Conservation (phyloP, 2,113 vertebrate species). For the Cygnus atratus region DNA sequence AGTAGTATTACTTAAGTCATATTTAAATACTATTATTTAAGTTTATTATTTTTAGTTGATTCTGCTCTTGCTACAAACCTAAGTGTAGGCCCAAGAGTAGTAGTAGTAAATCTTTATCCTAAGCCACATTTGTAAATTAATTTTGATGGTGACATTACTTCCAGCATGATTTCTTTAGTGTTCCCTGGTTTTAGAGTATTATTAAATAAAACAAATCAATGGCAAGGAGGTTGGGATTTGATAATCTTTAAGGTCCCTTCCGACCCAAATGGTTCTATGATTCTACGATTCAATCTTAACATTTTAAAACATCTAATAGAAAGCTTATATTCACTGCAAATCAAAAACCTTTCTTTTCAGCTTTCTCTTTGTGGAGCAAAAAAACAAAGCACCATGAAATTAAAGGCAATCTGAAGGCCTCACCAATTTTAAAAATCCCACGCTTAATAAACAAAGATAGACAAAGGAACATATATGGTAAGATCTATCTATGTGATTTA, state of each 20-base stretch:
- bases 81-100: not conserved
- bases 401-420: not conserved
- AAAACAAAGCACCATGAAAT: not conserved
- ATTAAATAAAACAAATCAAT: not conserved
- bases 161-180: fast-evolving
- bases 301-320: not conserved
- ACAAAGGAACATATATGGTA: not conserved
- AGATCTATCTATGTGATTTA: not conserved
- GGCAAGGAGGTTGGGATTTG: not conserved
- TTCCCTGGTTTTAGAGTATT: not conserved
- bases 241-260: too few relatives aligned
- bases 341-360: not conserved
- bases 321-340: not conserved
- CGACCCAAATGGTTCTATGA: too few relatives aligned
- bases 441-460: not conserved
- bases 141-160: not conserved
- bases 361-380: not conserved
- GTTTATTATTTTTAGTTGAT: not conserved
- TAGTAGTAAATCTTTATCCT: not conserved
- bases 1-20: not conserved
- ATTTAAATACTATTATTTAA: not conserved
- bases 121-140: not conserved
- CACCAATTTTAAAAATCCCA: not conserved
- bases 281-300: not conserved
- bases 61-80: not conserved